Conservation (phyloP, 2,113 vertebrate species). For the Passer domesticus region DNA sequence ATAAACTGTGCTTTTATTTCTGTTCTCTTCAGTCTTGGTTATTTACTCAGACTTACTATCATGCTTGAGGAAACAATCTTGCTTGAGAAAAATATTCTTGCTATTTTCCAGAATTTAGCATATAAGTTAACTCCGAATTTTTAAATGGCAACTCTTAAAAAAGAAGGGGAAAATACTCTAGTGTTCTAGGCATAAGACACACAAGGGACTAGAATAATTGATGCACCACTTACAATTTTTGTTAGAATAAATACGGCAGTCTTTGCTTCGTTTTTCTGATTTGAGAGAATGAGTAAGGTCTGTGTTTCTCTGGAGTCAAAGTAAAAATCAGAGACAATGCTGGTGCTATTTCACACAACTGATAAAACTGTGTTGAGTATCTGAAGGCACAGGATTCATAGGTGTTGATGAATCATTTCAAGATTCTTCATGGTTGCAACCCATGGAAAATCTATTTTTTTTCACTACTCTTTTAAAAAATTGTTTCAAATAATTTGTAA, state of each 20-base stretch:
- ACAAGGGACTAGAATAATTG: neutral
- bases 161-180: neutral
- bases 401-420: neutral
- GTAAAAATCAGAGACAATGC: neutral
- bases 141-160: neutral
- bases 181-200: neutral
- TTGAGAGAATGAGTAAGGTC: neutral
- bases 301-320: neutral
- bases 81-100: neutral
- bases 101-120: neutral
- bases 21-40: neutral
- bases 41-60: neutral
- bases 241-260: neutral
- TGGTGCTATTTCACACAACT: neutral
- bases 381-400: neutral
- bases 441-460: neutral
- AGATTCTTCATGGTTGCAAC: neutral
- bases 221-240: neutral
- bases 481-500: neutral
- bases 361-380: neutral
- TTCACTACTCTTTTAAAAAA: fast-evolving
- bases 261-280: neutral
- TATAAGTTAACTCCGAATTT: neutral
- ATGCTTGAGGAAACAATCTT: neutral
- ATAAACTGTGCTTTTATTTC: neutral